These are phyloP conservation scores for Zosterops lateralis DNA, from an alignment of 2,113 vertebrate genomes.

Conservation along the genomic window DNA sequence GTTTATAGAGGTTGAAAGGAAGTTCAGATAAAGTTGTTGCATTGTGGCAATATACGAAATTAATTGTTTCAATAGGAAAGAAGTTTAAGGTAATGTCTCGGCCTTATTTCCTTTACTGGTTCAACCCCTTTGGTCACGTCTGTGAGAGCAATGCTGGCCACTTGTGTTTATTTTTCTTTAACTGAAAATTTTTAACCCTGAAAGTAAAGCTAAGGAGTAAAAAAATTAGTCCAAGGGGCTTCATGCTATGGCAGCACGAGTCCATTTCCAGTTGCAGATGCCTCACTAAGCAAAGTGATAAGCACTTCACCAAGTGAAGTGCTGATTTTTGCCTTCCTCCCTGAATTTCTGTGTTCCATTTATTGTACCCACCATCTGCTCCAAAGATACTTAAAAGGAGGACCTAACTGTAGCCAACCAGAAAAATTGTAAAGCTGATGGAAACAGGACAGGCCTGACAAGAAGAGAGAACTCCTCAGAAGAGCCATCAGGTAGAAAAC, in stretches of 20 bases:
- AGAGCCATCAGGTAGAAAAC: background rate
- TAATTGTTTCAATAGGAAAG: slow-evolving; percentile 53
- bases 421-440: background rate
- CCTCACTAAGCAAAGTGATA: background rate
- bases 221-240: background rate
- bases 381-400: background rate
- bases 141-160: background rate
- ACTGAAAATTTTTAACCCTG: background rate
- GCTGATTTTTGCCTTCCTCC: background rate
- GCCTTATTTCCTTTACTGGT: slow-evolving; percentile 29
- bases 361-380: background rate
- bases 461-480: background rate
- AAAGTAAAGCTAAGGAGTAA: background rate
- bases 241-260: fast-evolving
- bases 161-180: slow-evolving; percentile 30
- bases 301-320: background rate
- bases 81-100: slow-evolving; percentile 36
- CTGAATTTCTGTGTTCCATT: background rate
- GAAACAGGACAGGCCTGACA: background rate
- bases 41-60: slow-evolving; percentile 42
- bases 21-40: slow-evolving; percentile 43
- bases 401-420: background rate
- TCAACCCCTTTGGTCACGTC: background rate
- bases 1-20: slow-evolving; percentile 37
- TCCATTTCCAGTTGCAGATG: background rate